These are phyloP conservation scores for Spea multiplicata DNA, from an alignment of 2,113 vertebrate genomes.

Conservation along the genomic window DNA sequence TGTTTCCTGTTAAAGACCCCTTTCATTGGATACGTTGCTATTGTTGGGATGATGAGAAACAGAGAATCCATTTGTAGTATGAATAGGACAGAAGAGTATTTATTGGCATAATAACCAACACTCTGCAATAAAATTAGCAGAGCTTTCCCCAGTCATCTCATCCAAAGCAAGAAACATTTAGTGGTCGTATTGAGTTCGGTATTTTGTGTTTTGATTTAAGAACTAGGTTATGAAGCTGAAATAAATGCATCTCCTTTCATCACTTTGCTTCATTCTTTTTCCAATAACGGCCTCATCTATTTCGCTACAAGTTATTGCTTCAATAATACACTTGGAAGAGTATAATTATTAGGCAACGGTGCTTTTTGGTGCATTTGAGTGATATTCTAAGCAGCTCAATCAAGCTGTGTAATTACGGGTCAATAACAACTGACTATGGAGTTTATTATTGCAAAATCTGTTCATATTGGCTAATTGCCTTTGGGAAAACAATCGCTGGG, in stretches of 20 bases:
- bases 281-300: constrained; percentile 38
- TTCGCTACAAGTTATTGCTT: constrained; percentile 33
- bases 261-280: constrained; percentile 38
- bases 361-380: neutral
- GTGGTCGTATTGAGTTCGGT: neutral
- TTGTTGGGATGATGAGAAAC: too few species aligned
- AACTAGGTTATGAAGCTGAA: neutral
- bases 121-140: neutral
- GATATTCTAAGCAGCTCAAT: constrained; percentile 1
- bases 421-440: constrained; percentile 7
- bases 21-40: too few species aligned
- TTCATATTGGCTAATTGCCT: neutral
- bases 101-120: neutral
- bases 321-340: constrained; percentile 12
- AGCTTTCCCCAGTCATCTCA: neutral
- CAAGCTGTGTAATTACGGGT: constrained; percentile 19
- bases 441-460: neutral
- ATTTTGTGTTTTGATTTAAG: constrained; percentile 27
- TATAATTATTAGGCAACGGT: constrained; percentile 21
- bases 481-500: neutral
- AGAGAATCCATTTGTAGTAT: too few species aligned
- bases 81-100: neutral
- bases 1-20: too few species aligned
- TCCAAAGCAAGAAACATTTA: neutral
- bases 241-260: constrained; percentile 12